phyloP scores from a whole-genome alignment of 2,113 vertebrate species.

The Ardeotis arabs region DNA sequence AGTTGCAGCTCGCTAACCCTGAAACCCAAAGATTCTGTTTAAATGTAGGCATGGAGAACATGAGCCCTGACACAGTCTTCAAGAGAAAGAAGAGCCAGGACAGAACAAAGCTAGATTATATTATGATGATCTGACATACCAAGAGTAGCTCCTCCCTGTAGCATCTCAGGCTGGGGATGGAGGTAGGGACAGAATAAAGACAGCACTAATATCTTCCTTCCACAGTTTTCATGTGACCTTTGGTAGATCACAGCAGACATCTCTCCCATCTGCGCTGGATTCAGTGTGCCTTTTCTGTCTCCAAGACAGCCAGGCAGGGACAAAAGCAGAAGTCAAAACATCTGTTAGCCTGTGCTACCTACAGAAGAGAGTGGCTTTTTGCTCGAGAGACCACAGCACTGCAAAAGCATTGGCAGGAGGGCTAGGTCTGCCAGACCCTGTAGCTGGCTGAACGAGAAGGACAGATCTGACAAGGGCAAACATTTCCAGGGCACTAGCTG shows the following conservation, averaged over 20 bases:
- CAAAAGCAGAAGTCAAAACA: conserved; percentile 39
- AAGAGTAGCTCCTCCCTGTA: not conserved
- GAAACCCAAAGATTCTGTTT: not conserved
- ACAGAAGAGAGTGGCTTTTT: conserved; percentile 20
- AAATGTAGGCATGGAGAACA: fast-evolving
- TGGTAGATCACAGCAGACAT: not conserved
- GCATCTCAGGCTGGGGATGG: not conserved
- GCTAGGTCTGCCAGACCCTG: conserved; percentile 37
- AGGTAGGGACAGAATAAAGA: not conserved
- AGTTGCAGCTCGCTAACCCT: not conserved
- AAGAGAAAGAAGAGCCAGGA: not conserved
- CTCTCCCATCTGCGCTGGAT: not conserved
- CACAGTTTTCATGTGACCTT: not conserved
- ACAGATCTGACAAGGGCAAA: conserved; percentile 51
- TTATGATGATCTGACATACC: not conserved
- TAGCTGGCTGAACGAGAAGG: not conserved
- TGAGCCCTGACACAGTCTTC: not conserved
- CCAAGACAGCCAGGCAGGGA: not conserved
- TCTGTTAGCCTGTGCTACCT: conserved; percentile 10
- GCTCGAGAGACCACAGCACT: not conserved
- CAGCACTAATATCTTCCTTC: not conserved
- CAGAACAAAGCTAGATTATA: not conserved
- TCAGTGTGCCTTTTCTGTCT: not conserved
- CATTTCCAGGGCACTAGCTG: conserved; percentile 14
- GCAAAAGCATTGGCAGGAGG: not conserved